Evolutionary conservation across 2,888 invertebrate genomes (phyloP).

Genomic region (Cheiracanthium punctorium): DNA sequence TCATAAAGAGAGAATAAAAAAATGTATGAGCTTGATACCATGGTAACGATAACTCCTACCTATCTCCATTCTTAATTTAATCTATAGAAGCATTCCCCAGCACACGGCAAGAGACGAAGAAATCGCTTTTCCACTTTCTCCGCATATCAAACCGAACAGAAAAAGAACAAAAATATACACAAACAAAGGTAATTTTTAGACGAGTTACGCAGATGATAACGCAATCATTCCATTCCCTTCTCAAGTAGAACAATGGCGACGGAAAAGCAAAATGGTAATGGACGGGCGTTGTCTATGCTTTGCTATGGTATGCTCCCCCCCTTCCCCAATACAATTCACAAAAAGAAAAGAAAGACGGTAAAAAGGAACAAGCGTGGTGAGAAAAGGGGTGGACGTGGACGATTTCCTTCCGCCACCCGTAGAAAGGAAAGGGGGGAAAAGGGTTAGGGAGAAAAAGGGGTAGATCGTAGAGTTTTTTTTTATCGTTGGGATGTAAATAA

Average conservation of each 20-base stretch:
- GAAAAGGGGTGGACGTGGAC: background rate
- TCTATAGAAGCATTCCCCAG: background rate
- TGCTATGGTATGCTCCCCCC: background rate
- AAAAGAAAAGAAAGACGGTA: background rate
- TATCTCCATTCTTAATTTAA: background rate
- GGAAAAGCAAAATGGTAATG: background rate
- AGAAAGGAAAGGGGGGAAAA: background rate
- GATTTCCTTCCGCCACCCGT: slow-evolving; percentile 1
- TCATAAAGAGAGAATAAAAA: too few species aligned
- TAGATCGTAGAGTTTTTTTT: background rate
- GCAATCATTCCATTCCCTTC: background rate
- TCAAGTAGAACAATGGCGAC: background rate
- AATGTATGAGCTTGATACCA: too few species aligned
- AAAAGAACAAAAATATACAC: background rate
- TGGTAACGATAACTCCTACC: too few species aligned
- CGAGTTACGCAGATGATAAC: slow-evolving; percentile 5
- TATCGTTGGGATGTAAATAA: background rate
- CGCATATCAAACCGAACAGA: background rate
- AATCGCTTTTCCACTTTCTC: background rate
- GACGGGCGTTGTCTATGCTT: background rate
- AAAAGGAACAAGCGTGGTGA: background rate
- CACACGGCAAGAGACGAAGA: background rate
- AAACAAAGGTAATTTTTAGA: background rate
- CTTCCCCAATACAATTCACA: background rate
- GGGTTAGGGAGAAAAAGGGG: too few species aligned